These are phyloP conservation scores for Cephus cinctus DNA, from an alignment of 1,140 invertebrate species.

Conservation along the genomic window DNA sequence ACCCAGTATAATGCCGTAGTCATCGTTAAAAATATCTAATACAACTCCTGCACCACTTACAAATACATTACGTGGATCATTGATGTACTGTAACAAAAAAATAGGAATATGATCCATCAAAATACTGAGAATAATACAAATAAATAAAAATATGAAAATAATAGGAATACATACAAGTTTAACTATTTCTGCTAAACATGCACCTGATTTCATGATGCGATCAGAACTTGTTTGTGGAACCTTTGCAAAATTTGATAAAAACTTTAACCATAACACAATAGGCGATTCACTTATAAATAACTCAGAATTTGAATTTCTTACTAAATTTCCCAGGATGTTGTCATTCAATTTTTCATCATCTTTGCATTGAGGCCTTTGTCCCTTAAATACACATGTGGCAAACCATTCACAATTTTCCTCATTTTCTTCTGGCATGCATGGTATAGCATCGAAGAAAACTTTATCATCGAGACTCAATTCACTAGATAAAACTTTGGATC, in stretches of 20 bases:
- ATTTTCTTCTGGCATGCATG: conserved; percentile 31
- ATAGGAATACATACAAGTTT: background rate
- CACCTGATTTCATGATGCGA: too few relatives aligned
- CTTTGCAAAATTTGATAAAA: too few relatives aligned
- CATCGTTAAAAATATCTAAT: conserved; percentile 24
- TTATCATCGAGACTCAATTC: conserved; percentile 18
- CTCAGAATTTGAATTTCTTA: background rate
- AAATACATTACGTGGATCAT: conserved; percentile 26
- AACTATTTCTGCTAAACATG: conserved; percentile 14
- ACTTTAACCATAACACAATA: too few relatives aligned
- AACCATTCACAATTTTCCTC: conserved; percentile 29
- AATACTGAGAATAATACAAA: background rate
- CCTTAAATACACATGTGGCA: conserved; percentile 28
- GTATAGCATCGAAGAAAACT: conserved; percentile 34
- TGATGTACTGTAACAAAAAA: conserved; percentile 22
- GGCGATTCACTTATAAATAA: too few relatives aligned
- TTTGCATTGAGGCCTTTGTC: conserved; percentile 21
- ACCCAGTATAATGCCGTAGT: conserved; percentile 32
- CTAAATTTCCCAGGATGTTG: background rate
- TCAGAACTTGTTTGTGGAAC: too few relatives aligned
- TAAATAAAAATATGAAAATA: background rate
- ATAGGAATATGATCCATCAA: background rate
- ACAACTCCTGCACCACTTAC: conserved; percentile 26
- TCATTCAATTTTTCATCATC: background rate
- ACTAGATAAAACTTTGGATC: conserved; percentile 20